These are phyloP conservation scores for Aphelenchoides avenae DNA, from an alignment of 1,140 invertebrate species.

Conservation along the genomic window DNA sequence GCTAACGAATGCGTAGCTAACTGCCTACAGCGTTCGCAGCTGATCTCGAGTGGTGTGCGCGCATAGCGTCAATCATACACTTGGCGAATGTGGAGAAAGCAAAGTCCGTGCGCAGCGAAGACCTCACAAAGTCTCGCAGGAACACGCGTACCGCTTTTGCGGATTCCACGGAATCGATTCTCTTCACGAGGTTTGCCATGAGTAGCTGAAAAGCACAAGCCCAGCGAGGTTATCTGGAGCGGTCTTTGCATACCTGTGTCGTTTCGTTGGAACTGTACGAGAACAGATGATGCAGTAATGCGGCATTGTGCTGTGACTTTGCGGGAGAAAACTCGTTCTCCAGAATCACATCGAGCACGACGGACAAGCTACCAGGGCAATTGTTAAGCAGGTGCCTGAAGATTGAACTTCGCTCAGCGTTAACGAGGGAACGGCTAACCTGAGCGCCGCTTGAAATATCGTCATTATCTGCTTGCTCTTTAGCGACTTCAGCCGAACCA, in stretches of 20 bases:
- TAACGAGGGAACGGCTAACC: conserved; percentile 1
- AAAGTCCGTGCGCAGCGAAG: neutral
- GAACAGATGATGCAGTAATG: no score
- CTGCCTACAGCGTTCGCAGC: neutral
- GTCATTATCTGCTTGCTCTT: conserved; percentile 2
- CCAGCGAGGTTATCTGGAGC: neutral
- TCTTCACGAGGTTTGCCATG: neutral
- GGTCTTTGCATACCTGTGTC: neutral
- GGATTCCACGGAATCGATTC: conserved; percentile 1
- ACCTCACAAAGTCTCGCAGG: conserved; percentile 1
- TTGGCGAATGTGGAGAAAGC: conserved; percentile 2
- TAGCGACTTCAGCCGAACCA: conserved; percentile 3
- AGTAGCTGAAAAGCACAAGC: conserved; percentile 1
- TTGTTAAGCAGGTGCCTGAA: conserved; percentile 1
- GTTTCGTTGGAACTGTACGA: no score
- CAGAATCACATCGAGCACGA: neutral
- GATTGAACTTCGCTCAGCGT: neutral
- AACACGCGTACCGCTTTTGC: conserved; percentile 1
- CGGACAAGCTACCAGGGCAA: conserved; percentile 1
- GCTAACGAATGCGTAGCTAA: no score
- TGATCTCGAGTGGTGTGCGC: neutral
- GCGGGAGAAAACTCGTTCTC: conserved; percentile 5
- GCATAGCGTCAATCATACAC: neutral
- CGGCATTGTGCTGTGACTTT: conserved; percentile 1
- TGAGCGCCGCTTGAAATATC: neutral